Percentiles rank a stretch among this genome's conserved stretches.
phyloP scores from a whole-genome alignment of 2,797 vertebrate genomes.

The Coregonus ussuriensis region DNA sequence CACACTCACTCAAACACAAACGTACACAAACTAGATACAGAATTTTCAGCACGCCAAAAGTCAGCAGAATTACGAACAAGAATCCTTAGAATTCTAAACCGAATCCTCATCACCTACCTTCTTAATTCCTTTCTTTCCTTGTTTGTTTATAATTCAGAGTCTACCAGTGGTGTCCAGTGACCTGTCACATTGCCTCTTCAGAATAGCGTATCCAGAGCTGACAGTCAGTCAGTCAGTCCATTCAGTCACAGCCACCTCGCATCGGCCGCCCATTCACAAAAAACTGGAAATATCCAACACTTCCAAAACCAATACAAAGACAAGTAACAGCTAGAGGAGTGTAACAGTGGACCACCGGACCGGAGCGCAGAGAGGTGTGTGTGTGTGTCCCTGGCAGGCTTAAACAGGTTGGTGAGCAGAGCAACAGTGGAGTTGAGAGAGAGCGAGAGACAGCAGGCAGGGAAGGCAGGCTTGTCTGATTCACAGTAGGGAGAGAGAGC shows the following conservation, averaged over 20 bases:
- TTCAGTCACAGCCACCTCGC: slow-evolving; percentile 63
- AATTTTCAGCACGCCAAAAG: slow-evolving; percentile 57
- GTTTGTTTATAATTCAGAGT: slow-evolving; percentile 73
- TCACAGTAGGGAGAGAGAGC: slow-evolving; percentile 64
- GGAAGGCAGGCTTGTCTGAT: slow-evolving; percentile 54
- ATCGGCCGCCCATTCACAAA: slow-evolving; percentile 76
- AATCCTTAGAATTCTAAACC: background rate
- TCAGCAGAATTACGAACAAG: slow-evolving; percentile 27
- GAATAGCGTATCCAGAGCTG: background rate
- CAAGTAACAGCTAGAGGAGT: slow-evolving; percentile 39
- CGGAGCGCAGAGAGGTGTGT: slow-evolving; percentile 31
- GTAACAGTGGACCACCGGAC: slow-evolving; percentile 59
- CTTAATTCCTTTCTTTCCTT: slow-evolving; percentile 53
- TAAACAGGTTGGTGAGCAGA: slow-evolving; percentile 9
- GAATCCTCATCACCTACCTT: slow-evolving; percentile 51
- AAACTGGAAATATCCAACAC: slow-evolving; percentile 31
- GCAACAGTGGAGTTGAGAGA: slow-evolving; percentile 62
- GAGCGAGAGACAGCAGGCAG: slow-evolving; percentile 46
- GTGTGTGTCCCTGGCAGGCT: slow-evolving; percentile 13
- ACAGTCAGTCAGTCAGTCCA: slow-evolving; percentile 56
- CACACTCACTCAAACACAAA: slow-evolving; percentile 50
- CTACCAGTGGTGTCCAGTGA: slow-evolving; percentile 69
- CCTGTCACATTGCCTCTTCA: slow-evolving; percentile 71
- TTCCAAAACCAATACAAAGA: slow-evolving; percentile 20
- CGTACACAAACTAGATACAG: slow-evolving; percentile 64